These are phyloP conservation scores for Trididemnum miniatum DNA, from an alignment of 23 tunicate species.

Conservation along the genomic window DNA sequence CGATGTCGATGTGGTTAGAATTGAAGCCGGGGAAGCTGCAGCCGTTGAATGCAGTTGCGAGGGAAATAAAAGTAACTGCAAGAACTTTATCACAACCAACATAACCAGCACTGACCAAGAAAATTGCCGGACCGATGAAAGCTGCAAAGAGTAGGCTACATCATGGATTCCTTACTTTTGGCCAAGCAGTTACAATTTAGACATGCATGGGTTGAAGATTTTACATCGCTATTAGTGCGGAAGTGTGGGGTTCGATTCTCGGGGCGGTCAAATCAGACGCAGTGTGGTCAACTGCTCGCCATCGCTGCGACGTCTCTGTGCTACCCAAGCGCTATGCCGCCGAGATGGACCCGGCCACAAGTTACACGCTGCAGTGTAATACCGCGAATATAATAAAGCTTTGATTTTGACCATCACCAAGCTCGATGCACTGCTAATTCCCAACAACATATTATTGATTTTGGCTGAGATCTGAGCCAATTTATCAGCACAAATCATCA, in stretches of 20 bases:
- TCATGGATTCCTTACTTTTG: too few relatives aligned
- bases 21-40: constrained; percentile 76
- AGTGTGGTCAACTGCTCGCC: background rate
- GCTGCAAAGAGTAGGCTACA: constrained; percentile 64
- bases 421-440: too few relatives aligned
- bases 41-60: constrained; percentile 71
- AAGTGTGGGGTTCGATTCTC: background rate
- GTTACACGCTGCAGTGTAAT: background rate
- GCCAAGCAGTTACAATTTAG: too few relatives aligned
- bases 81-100: constrained; percentile 74
- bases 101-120: constrained; percentile 67
- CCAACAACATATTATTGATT: too few relatives aligned
- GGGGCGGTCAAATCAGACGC: background rate
- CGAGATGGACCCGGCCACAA: background rate
- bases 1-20: constrained; percentile 85
- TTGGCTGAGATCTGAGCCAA: too few relatives aligned
- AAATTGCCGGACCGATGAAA: constrained; percentile 66
- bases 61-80: constrained; percentile 60
- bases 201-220: too few relatives aligned
- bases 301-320: background rate
- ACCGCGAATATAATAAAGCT: background rate
- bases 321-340: background rate
- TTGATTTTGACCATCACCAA: background rate
- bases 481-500: too few relatives aligned
- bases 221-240: too few relatives aligned